Base-by-base conservation (phyloP, 2,888 invertebrate genomes). In the Miltochrista miniata region DNA sequence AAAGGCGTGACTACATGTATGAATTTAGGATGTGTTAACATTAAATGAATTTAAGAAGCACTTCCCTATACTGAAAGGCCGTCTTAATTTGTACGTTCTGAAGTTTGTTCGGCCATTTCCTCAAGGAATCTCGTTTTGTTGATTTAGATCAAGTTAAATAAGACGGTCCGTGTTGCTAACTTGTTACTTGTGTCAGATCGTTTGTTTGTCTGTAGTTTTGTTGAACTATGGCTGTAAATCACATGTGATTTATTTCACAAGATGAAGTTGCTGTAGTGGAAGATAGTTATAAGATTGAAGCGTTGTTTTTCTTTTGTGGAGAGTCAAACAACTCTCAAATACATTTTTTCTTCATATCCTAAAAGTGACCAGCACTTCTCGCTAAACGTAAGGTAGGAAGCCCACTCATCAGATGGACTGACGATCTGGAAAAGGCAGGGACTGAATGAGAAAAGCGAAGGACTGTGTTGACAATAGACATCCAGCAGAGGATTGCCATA, bases 51-150 rank as follows among this genome's bases (percentile, higher is more conserved):
- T 66, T 45, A 24, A 36, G 42, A 29, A 41, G 52, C 65, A 66
- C 46, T 59, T 64, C 30, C 29, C 40, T 39, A 52, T 49, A 54
- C 59, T 39, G 29, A 39, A 37, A 41, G 45, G 48, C 44, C 54
- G 56, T 60, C 67, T 60, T 68, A 66, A 66, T 69, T 62, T 55
- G 56, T 56, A 58, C 50, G 59, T 66, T 57, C 45, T 51, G 51
- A 68, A 66, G 56, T 69, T 66, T 2, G 36, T 53, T 40, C 54
- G 51, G 38, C 56, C 57, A 60, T 68, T 68, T 50, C 51, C 50
- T 50, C 40, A 46, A n/a, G 54, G 48, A 60, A 51, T 54, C 54
- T 45, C 37, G 47, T 56, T 48, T 54, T 63, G 64, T 66, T 68
- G 60, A 63, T 58, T 68, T 52, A 54, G 46, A 41, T 38, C 18